Percentiles rank a stretch among this genome's conserved stretches.
Evolutionary conservation across 30 jellyfish, hydroid and myxozoan species (phyloP).

Genomic region (Mastigias papua): DNA sequence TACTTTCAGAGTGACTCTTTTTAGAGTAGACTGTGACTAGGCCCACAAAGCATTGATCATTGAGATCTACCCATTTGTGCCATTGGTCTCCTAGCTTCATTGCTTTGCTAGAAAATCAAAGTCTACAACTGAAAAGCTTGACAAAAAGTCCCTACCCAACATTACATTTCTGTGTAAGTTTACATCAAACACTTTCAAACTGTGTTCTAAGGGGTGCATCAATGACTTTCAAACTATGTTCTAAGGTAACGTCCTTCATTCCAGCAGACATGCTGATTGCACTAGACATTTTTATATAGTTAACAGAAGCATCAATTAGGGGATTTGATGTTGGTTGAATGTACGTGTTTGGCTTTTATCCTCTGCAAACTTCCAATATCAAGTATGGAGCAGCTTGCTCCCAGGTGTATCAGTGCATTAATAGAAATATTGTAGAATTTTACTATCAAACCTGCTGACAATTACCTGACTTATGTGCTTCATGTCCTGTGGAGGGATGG

Average conservation of each 20-base stretch:
- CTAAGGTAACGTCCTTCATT: slow-evolving; percentile 18
- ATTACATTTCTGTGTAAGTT: neutral
- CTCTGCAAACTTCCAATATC: slow-evolving; percentile 28
- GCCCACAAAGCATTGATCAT: slow-evolving; percentile 25
- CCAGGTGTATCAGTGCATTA: neutral
- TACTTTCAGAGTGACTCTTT: slow-evolving; percentile 33
- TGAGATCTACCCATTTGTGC: slow-evolving; percentile 26
- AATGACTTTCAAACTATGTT: slow-evolving; percentile 19
- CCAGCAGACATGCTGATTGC: slow-evolving; percentile 1
- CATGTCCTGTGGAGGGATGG: neutral
- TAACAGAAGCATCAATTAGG: slow-evolving; percentile 69
- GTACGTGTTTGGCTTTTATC: slow-evolving; percentile 3
- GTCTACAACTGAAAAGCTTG: slow-evolving; percentile 23
- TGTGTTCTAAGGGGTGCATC: slow-evolving; percentile 10
- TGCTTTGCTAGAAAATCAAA: slow-evolving; percentile 45
- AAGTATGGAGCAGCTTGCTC: slow-evolving; percentile 49
- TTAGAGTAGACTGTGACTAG: neutral
- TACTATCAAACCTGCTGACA: neutral
- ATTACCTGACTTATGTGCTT: neutral
- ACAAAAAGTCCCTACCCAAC: slow-evolving; percentile 59
- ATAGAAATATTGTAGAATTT: neutral
- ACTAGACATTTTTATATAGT: slow-evolving; percentile 49
- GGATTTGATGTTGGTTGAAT: slow-evolving; percentile 5
- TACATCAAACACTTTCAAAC: slow-evolving; percentile 10
- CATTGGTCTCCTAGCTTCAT: slow-evolving; percentile 44